Evolutionary conservation across 2,113 vertebrate species (phyloP), one percentile per base, ranked within the genome.

Genomic region (Urocitellus parryii): DNA sequence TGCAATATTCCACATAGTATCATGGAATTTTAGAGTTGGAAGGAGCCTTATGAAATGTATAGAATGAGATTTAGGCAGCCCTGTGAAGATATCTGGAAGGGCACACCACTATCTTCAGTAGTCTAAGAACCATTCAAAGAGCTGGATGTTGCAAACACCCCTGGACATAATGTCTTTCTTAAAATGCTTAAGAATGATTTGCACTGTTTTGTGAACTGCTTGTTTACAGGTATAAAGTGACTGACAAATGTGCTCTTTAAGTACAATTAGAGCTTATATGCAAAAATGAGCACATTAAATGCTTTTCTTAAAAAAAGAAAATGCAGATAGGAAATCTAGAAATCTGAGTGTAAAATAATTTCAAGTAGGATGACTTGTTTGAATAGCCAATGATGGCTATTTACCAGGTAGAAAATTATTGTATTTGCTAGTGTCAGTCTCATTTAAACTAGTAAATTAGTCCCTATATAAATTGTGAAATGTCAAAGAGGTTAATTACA

Each of bases 1-100:
- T 96, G 96, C 24, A 37, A 89, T 89, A 63, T 97, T 94, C 74
- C 94, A 85, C 0, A 0, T 88, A 72, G 81, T 90, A 95, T 96
- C 34, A 25, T 63, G 32, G 37, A 96, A 92, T 73, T 93, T 90
- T 68, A 53, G 68, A 63, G 32, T 58, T 68, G 32, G 79, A 95
- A 83, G 1, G 27, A 89, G 8, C 7, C 53, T 89, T 90, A 45
- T 88, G 94, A 97, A 98, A 95, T 37, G 86, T 82, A 94, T 86
- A 96, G 94, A 97, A 97, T 94, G 96, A 89, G 63, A 95, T 94
- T 96, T 97, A 91, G 91, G 74, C 84, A 97, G 22, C 68, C 25
- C 70, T 95, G 94, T 91, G 85, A 98, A 97, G 72, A 89, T 92
- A 74, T 85, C 87, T 97, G 53, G 29, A 96, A 90, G 76, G 90